A percentile compares a stretch with the other conserved stretches of the same genome.
phyloP scores from a whole-genome alignment of 2,888 invertebrate genomes.

The Drosophila barbarae region DNA sequence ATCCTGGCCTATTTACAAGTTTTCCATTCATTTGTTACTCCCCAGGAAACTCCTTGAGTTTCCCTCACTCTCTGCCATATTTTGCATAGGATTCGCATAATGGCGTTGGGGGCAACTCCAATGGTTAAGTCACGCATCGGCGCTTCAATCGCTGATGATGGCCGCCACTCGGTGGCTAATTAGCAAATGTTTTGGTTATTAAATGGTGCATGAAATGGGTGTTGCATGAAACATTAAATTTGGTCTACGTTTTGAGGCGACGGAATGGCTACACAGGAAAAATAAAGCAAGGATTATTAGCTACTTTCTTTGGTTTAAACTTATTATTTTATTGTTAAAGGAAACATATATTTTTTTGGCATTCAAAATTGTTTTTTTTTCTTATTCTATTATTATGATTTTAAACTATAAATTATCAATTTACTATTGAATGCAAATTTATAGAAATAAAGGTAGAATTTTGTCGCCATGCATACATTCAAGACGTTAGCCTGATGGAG shows the following conservation, averaged over 20 bases:
- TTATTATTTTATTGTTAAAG: not conserved
- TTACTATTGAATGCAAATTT: not conserved
- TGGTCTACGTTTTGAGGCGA: not conserved
- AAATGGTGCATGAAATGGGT: conserved; percentile 58
- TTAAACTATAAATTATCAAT: not conserved
- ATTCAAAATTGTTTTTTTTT: not conserved
- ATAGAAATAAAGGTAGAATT: not conserved
- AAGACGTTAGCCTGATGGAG: not conserved
- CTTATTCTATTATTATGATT: not conserved
- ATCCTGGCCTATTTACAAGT: conserved; percentile 67
- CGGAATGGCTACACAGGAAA: not conserved
- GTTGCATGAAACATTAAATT: conserved; percentile 13
- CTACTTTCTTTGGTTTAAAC: not conserved
- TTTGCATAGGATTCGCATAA: conserved; percentile 68
- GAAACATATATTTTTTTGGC: no score
- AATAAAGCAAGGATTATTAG: not conserved
- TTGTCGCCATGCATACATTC: not conserved
- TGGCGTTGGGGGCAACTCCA: conserved; percentile 11
- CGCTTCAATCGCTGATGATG: conserved; percentile 30
- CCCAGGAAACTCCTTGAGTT: conserved; percentile 16
- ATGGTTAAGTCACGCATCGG: conserved; percentile 35
- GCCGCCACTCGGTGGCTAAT: conserved; percentile 27
- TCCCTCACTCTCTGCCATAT: conserved; percentile 42
- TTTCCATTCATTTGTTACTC: conserved; percentile 37
- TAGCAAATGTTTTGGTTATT: conserved; percentile 50